phyloP scores from a whole-genome alignment of 2,113 vertebrate genomes.

The Crotophaga sulcirostris region DNA sequence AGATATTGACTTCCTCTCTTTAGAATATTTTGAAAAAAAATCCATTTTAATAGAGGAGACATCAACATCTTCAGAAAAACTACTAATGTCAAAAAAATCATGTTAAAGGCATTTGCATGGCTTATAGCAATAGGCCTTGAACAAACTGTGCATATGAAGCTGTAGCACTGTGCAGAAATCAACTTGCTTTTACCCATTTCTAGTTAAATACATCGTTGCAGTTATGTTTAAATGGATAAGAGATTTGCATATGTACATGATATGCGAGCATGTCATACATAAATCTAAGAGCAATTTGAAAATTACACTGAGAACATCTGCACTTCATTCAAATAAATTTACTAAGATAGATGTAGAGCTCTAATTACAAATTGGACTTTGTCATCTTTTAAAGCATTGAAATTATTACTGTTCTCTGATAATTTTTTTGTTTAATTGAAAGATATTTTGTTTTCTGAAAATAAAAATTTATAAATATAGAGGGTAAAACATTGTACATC shows the following conservation, averaged over 20 bases:
- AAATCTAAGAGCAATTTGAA: neutral
- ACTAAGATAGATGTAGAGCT: neutral
- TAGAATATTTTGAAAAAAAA: neutral
- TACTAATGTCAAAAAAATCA: neutral
- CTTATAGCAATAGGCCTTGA: neutral
- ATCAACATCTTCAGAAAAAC: too few relatives aligned
- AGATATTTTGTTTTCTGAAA: neutral
- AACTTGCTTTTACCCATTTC: neutral
- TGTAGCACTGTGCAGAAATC: neutral
- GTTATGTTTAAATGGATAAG: neutral
- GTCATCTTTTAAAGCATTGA: neutral
- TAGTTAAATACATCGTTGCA: neutral
- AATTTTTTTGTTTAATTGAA: neutral
- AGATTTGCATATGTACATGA: neutral
- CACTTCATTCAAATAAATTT: neutral
- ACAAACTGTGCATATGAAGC: neutral
- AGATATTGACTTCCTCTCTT: neutral
- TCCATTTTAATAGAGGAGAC: neutral
- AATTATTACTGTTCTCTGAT: neutral
- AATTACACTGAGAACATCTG: neutral
- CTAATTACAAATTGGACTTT: neutral
- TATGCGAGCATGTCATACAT: neutral
- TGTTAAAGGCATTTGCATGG: neutral
- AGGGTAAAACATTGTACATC: neutral
- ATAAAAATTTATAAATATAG: neutral